Base-by-base conservation (phyloP, 2,888 invertebrate species). In the Macropis europaea region DNA sequence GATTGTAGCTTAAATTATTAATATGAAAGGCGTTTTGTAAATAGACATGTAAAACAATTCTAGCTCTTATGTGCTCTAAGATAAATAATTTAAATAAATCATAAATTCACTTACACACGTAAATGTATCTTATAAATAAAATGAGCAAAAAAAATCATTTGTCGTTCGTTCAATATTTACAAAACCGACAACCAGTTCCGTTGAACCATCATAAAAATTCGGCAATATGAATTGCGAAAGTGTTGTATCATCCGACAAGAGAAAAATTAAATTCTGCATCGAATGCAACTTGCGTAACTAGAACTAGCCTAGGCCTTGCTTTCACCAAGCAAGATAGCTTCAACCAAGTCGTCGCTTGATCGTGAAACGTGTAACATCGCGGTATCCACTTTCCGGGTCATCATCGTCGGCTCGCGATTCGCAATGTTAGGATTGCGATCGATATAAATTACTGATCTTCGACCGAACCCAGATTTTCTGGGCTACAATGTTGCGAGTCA, bases 261-360 rank as follows among this genome's bases (percentile, higher is more conserved):
- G 43, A 53, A 54, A 62, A 53, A 56, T 60, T 24, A 34, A 28
- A 60, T 66, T 45, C 15, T 54, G 22, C 45, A 57, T 47, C 61
- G 61, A 52, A 68, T 59, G 64, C 48, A 75, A 36, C 62, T 77
- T 72, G 52, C 59, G 57, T 62, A 71, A 77, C 60, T 57, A 47
- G 54, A 63, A 61, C 26, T 73, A 79, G 73, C 73, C 63, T 71
- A 82, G 64, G 68, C 70, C 76, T 82, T 80, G 78, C 80, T 81
- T 81, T 81, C 80, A 80, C 81, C 74, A n/a, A 56, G 57, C 61
- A 26, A 48, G 38, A 59, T 66, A 52, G 56, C 24, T 66, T 38
- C 70, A 60, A 45, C 53, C 42, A 70, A 73, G 73, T 72, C 64
- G 52, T 34, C 63, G 56, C 32, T 62, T 66, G 60, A 62, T 56